Base-by-base conservation (phyloP, 53 echinoderm and acorn worm species). In the Actinopyga echinites region DNA sequence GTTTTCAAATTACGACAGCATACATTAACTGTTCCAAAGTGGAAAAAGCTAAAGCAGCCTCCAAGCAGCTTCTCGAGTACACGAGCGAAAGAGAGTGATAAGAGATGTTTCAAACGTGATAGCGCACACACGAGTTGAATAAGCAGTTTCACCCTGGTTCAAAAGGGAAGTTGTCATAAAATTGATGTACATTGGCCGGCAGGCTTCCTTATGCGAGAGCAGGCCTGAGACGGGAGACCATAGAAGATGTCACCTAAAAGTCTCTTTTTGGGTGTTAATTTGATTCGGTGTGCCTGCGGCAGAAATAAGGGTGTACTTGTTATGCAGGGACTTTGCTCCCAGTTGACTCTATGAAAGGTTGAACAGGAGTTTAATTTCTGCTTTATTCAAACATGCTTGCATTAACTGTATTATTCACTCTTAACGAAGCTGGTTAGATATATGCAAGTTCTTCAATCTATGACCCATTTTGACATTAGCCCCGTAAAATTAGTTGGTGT, bases 251-350 rank as follows among this genome's bases (percentile, higher is more conserved):
- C 49, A 49, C 49, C 17, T 49, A 49, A 71, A 42, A 21, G 40
- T 71, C 40, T 34, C 71, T 71, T 42, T 71, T 21, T 28, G 65
- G 65, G 65, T 65, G 65, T 65, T 65, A 65, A 65, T 65, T 71
- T 71, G 71, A 71, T 71, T 71, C 42, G 20, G 42, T 22, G 42
- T 71, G 71, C 71, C 38, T 22, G 21, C 42, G 40, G 71, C 21
- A 42, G 71, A 71, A 71, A 71, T 43, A 24, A 71, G 49, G 49
- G 49, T 15, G 49, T 2, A 15, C 49, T 49, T 49, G 49, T 49
- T 49, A 15, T 49, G 17, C 17, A 49, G 49, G 49, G 49, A 49
- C 49, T 49, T 15, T 49, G 49, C 49, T 49, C 49, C 49, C 49
- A 5, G 49, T 10, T 49, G 49, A 17, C 49, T 49, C 49, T 15